Evolutionary conservation across 2,113 vertebrate species (phyloP).

Genomic region (Miniopterus natalensis): DNA sequence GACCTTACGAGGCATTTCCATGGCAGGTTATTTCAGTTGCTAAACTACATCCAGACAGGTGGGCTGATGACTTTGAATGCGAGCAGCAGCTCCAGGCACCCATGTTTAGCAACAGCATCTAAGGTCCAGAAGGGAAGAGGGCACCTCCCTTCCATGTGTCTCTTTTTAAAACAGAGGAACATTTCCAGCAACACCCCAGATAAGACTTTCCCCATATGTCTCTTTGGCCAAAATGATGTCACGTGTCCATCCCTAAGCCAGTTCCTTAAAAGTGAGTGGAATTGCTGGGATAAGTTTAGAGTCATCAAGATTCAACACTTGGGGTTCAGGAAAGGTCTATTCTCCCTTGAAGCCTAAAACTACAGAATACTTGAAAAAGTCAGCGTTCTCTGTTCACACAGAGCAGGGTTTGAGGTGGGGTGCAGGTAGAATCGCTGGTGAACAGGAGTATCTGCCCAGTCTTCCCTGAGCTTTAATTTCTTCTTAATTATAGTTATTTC

Average conservation of each 20-base stretch:
- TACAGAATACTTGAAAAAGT: neutral
- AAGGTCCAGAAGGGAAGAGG: neutral
- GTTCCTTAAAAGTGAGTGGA: neutral
- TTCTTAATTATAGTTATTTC: neutral
- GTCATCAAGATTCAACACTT: neutral
- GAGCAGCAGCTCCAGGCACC: neutral
- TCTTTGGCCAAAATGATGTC: neutral
- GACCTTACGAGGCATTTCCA: neutral
- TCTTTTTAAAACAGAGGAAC: neutral
- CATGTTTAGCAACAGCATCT: neutral
- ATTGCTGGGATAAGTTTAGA: neutral
- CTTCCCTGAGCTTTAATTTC: neutral
- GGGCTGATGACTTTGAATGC: neutral
- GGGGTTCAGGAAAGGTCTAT: neutral
- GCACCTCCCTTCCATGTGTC: neutral
- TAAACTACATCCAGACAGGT: neutral
- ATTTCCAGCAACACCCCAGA: neutral
- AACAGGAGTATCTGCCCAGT: neutral
- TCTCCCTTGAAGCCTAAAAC: neutral
- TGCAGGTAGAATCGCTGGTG: neutral
- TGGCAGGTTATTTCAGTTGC: neutral
- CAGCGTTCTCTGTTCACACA: neutral
- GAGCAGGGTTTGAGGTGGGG: neutral
- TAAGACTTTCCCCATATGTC: neutral
- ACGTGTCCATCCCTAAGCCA: neutral